Evolutionary conservation across 2,797 vertebrate genomes (phyloP).

Genomic region (Otus scops): DNA sequence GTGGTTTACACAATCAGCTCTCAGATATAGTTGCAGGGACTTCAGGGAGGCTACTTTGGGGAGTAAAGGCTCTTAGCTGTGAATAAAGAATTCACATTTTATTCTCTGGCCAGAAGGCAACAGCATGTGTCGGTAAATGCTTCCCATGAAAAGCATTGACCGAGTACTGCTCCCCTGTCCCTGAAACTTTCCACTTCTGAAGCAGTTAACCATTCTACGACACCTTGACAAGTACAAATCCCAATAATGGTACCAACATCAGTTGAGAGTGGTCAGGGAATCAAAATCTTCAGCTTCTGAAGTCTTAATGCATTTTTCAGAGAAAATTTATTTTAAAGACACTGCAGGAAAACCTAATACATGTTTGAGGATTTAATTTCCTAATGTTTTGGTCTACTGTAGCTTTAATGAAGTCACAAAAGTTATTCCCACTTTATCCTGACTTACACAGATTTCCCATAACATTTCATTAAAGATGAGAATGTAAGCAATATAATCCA

Average conservation of each 20-base stretch:
- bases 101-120: not conserved
- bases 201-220: not conserved
- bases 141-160: not conserved
- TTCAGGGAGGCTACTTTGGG: not conserved
- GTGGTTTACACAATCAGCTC: not conserved
- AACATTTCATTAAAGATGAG: not conserved
- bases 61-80: not conserved
- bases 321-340: not conserved
- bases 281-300: not conserved
- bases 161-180: not conserved
- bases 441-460: not conserved
- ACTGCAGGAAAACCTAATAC: not conserved
- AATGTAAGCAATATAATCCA: not conserved
- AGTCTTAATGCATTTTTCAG: not conserved
- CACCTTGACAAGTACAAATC: not conserved
- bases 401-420: not conserved
- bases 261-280: not conserved
- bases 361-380: not conserved
- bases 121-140: not conserved
- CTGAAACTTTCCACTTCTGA: not conserved
- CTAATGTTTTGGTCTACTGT: not conserved
- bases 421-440: not conserved
- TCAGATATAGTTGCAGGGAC: not conserved
- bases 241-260: not conserved
- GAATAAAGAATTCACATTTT: not conserved